phyloP scores from a whole-genome alignment of 1,140 invertebrate genomes.

The Delia radicum region DNA sequence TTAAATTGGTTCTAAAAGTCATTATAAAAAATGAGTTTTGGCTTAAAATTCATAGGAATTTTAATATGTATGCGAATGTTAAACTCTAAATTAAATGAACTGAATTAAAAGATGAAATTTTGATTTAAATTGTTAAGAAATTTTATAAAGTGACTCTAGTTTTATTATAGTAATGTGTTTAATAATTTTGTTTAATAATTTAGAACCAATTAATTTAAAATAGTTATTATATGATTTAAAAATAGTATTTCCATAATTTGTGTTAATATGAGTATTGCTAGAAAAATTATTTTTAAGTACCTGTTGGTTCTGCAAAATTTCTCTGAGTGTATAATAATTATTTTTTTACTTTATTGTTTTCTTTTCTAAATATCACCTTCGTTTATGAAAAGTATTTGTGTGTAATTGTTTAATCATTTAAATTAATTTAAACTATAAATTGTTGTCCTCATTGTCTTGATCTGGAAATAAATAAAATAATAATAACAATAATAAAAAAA shows the following conservation, averaged over 20 bases:
- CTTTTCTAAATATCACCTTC: background rate
- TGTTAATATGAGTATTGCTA: too few species aligned
- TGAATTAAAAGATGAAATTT: background rate
- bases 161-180: too few species aligned
- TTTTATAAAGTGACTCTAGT: background rate
- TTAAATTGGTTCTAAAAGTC: background rate
- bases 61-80: too few species aligned
- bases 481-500: slow-evolving; percentile 12
- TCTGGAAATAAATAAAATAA: slow-evolving; percentile 20
- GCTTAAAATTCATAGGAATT: too few species aligned
- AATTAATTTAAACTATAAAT: slow-evolving; percentile 2
- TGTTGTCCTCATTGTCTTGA: slow-evolving; percentile 19
- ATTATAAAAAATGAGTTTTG: background rate
- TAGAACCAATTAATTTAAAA: background rate
- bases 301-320: slow-evolving; percentile 51
- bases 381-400: slow-evolving; percentile 21
- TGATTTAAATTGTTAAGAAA: background rate
- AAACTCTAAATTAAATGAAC: background rate
- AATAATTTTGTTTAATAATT: background rate
- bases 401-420: slow-evolving; percentile 9
- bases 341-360: background rate
- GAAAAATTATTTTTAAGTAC: slow-evolving; percentile 27
- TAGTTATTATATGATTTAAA: background rate
- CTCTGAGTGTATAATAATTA: slow-evolving; percentile 37
- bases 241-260: too few species aligned